A percentile compares a stretch with the other conserved stretches of the same genome.
Conservation (phyloP, 2,797 vertebrate species). For the Rhinella marina region DNA sequence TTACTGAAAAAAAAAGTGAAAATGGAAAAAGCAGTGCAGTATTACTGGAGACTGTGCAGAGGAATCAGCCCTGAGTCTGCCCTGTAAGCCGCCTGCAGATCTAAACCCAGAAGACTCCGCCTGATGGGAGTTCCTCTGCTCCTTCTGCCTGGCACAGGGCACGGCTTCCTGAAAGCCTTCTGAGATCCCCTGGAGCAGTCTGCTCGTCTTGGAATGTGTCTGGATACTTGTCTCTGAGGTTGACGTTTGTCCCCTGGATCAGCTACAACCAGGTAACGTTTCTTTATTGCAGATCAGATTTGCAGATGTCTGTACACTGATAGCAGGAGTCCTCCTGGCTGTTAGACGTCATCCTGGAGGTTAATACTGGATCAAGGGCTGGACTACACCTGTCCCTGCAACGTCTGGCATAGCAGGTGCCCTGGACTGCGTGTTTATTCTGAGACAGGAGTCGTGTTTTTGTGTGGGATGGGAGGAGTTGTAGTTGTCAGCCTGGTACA, state of each 20-base stretch:
- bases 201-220: too few relatives aligned
- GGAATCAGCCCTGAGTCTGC: neutral
- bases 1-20: too few relatives aligned
- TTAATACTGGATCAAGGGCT: neutral
- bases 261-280: too few relatives aligned
- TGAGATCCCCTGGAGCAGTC: neutral
- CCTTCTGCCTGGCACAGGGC: neutral
- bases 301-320: too few relatives aligned
- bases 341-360: neutral
- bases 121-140: constrained; percentile 39
- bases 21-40: neutral
- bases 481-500: constrained; percentile 18
- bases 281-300: too few relatives aligned
- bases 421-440: neutral
- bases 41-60: neutral
- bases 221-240: too few relatives aligned
- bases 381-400: neutral
- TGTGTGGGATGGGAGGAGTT: neutral
- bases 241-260: too few relatives aligned
- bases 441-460: neutral
- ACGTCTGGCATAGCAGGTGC: neutral
- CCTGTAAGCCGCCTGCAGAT: neutral
- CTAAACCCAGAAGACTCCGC: constrained; percentile 39
- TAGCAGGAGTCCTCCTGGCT: neutral
- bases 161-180: constrained; percentile 42